Evolutionary conservation across 2,113 vertebrate species (phyloP).

Genomic region (Gambusia affinis): DNA sequence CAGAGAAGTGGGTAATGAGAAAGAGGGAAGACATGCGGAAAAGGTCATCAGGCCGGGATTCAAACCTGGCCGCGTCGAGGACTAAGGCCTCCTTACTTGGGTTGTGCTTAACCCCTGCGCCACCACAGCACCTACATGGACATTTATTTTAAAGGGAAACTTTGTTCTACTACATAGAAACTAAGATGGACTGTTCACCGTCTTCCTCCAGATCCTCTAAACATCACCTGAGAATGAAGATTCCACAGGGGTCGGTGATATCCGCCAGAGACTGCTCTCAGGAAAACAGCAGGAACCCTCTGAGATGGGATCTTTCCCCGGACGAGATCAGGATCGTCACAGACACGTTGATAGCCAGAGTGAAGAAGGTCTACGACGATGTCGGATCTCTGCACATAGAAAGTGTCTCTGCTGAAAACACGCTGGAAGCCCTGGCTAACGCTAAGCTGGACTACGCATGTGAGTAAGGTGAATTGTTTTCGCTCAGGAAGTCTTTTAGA

Average conservation of each 20-base stretch:
- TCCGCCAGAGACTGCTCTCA: constrained; percentile 70
- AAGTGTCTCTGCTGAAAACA: constrained; percentile 88
- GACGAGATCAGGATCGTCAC: constrained; percentile 84
- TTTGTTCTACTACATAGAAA: too few species aligned
- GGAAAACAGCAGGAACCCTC: constrained; percentile 66
- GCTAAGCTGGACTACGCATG: constrained; percentile 89
- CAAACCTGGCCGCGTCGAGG: too few species aligned
- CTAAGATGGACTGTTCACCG: not conserved
- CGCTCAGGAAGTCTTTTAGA: not conserved
- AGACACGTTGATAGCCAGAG: constrained; percentile 84
- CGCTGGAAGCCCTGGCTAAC: constrained; percentile 83
- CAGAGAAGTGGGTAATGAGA: too few species aligned
- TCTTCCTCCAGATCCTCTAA: constrained; percentile 40
- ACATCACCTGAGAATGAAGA: constrained; percentile 80
- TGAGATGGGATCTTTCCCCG: constrained; percentile 90
- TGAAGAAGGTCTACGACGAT: constrained; percentile 84
- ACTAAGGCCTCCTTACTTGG: too few species aligned
- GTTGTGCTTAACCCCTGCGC: too few species aligned
- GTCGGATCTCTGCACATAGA: constrained; percentile 81
- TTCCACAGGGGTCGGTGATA: constrained; percentile 73
- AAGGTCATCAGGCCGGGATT: too few species aligned
- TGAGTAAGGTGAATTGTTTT: constrained; percentile 53
- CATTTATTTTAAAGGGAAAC: too few species aligned
- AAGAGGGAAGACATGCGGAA: too few species aligned
- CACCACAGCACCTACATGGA: too few species aligned